Base-by-base conservation (phyloP, 2,797 vertebrate species). In the Pachyuromys duprasi region DNA sequence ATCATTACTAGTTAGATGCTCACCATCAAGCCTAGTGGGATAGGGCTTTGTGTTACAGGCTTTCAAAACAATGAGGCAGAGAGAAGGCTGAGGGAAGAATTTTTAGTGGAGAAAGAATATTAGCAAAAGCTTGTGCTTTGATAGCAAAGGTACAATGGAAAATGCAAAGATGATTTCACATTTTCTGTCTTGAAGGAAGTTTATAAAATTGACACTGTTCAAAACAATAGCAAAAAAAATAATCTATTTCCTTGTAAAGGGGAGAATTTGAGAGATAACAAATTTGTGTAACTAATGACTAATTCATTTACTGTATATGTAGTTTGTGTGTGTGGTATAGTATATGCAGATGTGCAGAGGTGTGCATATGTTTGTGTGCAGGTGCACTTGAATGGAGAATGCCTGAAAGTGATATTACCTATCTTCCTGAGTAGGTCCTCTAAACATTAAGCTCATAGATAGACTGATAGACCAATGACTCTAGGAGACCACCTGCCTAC, bases 1-100 rank as follows among this genome's bases (percentile, higher is more conserved):
- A 79, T 94, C 76, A 72, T 74, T 97, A 55, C 80, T 96, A 62
- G 49, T 76, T 89, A 90, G 67, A 90, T 95, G 55, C 33, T 83
- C 42, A 88, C 13, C 62, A 79, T 65, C 36, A 82, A 92, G 57
- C 26, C 11, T 89, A 33, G 24, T 65, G 49, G 42, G 62, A 95
- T 84, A 94, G 69, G 53, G 5, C 26, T 92, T 88, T 8, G 5
- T 69, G 62, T 90, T 93, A 91, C 9, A 89, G 55, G 31, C 28
- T 91, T 96, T 92, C 81, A 74, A 91, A 93, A 26, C 65, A 87
- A 87, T 14, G 28, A 62, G 12, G 20, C 57, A 83, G 62, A 75
- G 6, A 82, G 89, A 91, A 91, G 74, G 13, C 20, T 87, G 28
- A 75, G 31, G 18, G 70, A 53, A 88, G 7, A 13, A 4, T 92